Base-by-base conservation (phyloP, 2,888 invertebrate genomes). In the Vandiemenella viatica region DNA sequence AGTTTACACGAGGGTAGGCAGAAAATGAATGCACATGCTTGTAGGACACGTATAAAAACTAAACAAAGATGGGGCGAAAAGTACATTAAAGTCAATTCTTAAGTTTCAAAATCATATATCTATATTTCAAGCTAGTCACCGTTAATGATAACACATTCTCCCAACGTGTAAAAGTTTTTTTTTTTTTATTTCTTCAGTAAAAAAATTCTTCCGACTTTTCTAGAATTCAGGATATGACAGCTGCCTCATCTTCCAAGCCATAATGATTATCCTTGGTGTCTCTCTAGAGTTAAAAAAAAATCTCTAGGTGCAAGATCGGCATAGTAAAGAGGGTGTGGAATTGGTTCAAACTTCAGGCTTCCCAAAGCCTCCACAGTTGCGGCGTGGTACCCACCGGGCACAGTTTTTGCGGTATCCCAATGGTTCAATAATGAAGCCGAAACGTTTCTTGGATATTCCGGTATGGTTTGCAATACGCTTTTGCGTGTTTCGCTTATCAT, bases 381-480 rank as follows among this genome's bases (percentile, higher is more conserved):
- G n/a, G n/a, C n/a, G n/a, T n/a, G n/a, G n/a, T n/a, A n/a, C n/a
- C n/a, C 8, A 8, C 8, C 8, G 26, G 13, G 8, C 13, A 26
- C 13, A 10, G 26, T 8, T 13, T 1, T 13, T 13, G 13, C 13
- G 26, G 8, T 26, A 13, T 13, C 26, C 26, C 13, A 26, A 26
- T 13, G 13, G 8, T 26, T 26, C 26, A 1, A 26, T 26, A 26
- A 26, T 26, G 26, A 26, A 26, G 26, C n/a, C 26, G 8, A 26
- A 26, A 26, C 26, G 13, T 26, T 26, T 1, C 26, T 26, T 26
- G 26, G 26, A 26, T 26, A 26, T 26, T 26, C 26, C 26, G 13
- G 13, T 26, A 45, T 45, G 46, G 1, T 42, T 41, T 45, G 40
- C 46, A 26, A 45, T 37, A 45, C 44, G 46, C 18, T 45, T 41